These are phyloP conservation scores for Nyctibius bracteatus DNA, from an alignment of 2,113 vertebrate genomes.

Conservation along the genomic window DNA sequence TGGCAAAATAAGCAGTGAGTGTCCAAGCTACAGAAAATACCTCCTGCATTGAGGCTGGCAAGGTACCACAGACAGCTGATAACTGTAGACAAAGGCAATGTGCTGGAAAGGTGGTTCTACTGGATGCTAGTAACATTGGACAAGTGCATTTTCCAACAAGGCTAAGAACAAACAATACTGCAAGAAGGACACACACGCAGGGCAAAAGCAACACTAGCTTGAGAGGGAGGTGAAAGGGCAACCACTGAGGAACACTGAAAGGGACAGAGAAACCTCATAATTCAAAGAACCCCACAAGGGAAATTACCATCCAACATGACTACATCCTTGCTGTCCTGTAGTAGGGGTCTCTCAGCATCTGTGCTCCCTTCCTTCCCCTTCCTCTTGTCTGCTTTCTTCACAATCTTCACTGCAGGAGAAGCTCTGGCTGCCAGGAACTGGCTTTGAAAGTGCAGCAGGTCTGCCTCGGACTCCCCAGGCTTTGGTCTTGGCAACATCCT, in stretches of 20 bases:
- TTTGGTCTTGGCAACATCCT: slow-evolving; percentile 89
- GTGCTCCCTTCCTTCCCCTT: slow-evolving; percentile 55
- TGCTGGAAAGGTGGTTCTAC: not conserved
- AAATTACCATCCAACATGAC: slow-evolving; percentile 85
- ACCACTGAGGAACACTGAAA: not conserved
- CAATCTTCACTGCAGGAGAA: slow-evolving; percentile 78
- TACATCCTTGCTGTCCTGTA: slow-evolving; percentile 76
- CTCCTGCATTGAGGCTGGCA: not conserved
- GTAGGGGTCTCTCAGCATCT: not conserved
- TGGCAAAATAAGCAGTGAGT: not conserved
- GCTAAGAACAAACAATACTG: not conserved
- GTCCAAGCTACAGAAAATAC: not conserved
- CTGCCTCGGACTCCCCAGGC: slow-evolving; percentile 88
- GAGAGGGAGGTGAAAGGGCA: not conserved
- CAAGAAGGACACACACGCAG: not conserved
- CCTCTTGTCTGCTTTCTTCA: slow-evolving; percentile 87
- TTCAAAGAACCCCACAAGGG: not conserved
- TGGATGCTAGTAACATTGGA: not conserved
- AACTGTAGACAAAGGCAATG: not conserved
- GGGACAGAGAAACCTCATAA: not conserved
- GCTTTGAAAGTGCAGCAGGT: slow-evolving; percentile 87
- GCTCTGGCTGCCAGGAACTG: slow-evolving; percentile 82
- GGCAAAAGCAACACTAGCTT: not conserved
- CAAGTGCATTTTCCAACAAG: not conserved
- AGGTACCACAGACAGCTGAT: not conserved